Base-by-base conservation (phyloP, 1,140 invertebrate genomes). In the Druon quercuslanigerum region DNA sequence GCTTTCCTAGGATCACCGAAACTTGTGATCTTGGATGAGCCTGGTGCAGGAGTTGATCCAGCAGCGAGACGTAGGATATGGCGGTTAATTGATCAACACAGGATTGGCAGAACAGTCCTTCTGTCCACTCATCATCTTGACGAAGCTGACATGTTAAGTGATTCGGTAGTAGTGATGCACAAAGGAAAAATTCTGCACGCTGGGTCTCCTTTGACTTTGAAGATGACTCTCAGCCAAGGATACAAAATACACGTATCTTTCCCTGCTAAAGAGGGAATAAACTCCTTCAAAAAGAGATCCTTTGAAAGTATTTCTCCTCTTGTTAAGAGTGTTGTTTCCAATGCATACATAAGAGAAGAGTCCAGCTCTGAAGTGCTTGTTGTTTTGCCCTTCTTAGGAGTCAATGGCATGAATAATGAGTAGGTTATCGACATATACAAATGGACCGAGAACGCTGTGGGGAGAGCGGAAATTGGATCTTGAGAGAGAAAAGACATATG, bases 21-120 rank as follows among this genome's bases (percentile, higher is more conserved):
- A 56, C 92, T 98, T 2, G 94, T 97, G 11, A 96, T 98, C 77
- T 90, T 99, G 75, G 97, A 97, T 86, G 96, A 97, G 81, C 96
- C 96, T 4, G 96, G 95, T 9, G 94, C 95, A 71, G 95, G 96
- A 1, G 95, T 97, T 14, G 96, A 97, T 87, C 95, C 95, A 0
- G 94, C 95, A 14, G 95, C 96, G 0, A 89, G 95, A 40, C 93
- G 96, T 75, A 94, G 95, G 70, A 94, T 97, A 52, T 97, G 96
- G 96, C 93, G 94, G 54, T 92, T 96, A 72, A 94, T 96, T 78
- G 92, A 94, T 79, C 92, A 93, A 54, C 90, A 95, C 79, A 93
- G 94, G 33, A 90, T 92, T 50, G 93, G 94, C 72, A 92, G 94
- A 6, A 95, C 95, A 1, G 93, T 96, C 17, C 89, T 96, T 20